Evolutionary conservation across 2,797 vertebrate genomes (phyloP).

Genomic region (Carduelis carduelis): DNA sequence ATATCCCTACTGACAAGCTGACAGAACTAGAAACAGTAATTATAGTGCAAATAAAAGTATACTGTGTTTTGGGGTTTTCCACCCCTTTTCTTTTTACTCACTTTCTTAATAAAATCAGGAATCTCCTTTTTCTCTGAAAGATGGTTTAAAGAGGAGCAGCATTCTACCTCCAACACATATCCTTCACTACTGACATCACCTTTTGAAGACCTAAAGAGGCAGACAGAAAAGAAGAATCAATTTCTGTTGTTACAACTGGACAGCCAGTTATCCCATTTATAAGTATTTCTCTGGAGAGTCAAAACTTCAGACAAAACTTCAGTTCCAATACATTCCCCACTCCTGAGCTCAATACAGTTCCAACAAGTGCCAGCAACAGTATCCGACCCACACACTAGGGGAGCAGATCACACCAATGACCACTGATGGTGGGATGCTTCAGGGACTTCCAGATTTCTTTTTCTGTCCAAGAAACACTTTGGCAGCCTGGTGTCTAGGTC

Average conservation of each 20-base stretch:
- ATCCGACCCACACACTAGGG: background rate
- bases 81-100: constrained; percentile 65
- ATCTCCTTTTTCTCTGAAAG: constrained; percentile 87
- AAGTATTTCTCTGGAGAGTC: background rate
- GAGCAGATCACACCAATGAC: background rate
- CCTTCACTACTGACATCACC: constrained; percentile 77
- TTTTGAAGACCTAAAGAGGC: constrained; percentile 81
- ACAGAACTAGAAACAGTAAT: background rate
- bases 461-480: background rate
- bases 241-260: background rate
- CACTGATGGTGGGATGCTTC: rapidly evolving
- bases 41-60: background rate
- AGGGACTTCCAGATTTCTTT: background rate
- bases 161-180: constrained; percentile 87
- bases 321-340: background rate
- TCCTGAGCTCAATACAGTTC: background rate
- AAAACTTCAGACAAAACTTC: background rate
- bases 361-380: background rate
- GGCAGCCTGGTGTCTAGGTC: background rate
- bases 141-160: constrained; percentile 84
- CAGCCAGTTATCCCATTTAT: background rate
- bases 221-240: background rate
- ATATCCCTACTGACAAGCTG: background rate
- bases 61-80: background rate
- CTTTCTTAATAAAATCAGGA: constrained; percentile 94